These are phyloP conservation scores for Drosophila pseudotakahashii DNA, from an alignment of 2,888 invertebrate genomes.

Conservation along the genomic window DNA sequence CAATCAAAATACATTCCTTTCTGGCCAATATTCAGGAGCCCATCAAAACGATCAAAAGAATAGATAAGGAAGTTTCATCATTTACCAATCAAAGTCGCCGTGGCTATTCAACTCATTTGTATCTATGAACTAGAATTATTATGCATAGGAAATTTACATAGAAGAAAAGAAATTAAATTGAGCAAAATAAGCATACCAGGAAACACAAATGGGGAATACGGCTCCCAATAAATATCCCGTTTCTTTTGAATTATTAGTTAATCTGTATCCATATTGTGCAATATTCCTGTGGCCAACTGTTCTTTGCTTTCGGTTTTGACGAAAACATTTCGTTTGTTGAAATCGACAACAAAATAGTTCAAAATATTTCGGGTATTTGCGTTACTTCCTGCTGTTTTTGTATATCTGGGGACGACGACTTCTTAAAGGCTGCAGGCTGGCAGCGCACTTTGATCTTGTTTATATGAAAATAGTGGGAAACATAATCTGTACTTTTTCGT, in stretches of 20 bases:
- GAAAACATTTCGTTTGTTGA: slow-evolving; percentile 71
- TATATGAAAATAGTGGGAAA: slow-evolving; percentile 74
- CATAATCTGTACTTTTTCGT: slow-evolving; percentile 54
- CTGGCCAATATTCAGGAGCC: no score
- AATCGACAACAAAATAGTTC: slow-evolving; percentile 39
- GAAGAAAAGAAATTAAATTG: slow-evolving; percentile 13
- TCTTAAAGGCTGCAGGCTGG: slow-evolving; percentile 57
- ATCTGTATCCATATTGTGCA: slow-evolving; percentile 72
- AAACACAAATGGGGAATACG: no score
- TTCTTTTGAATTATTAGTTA: slow-evolving; percentile 54
- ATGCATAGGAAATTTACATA: no score
- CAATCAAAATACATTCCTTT: no score
- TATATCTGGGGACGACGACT: slow-evolving; percentile 69
- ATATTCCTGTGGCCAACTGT: slow-evolving; percentile 62
- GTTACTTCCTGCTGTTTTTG: slow-evolving; percentile 76
- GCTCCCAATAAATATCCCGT: slow-evolving; percentile 49
- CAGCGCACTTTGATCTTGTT: slow-evolving; percentile 76
- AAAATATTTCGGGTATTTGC: slow-evolving; percentile 62
- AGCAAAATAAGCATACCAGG: slow-evolving; percentile 5
- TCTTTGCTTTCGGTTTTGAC: slow-evolving; percentile 33
- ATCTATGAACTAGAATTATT: no score
- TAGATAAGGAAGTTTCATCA: no score
- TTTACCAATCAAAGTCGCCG: no score
- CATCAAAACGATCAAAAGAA: no score
- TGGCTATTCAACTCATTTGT: no score